These are phyloP conservation scores for Phoeniculus purpureus DNA, from an alignment of 2,797 vertebrate species.

Conservation along the genomic window DNA sequence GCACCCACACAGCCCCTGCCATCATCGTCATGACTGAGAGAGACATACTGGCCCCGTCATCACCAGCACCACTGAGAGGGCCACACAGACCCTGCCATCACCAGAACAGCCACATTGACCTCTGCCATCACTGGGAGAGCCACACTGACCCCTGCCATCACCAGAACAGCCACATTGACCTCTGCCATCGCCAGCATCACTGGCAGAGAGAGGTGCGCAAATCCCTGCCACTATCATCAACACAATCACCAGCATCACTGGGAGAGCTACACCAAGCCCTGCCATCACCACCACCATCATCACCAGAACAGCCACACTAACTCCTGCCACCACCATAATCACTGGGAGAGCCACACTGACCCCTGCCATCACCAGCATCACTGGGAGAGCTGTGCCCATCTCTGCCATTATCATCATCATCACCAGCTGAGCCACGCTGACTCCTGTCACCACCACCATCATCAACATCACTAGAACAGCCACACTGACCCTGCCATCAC, in stretches of 20 bases:
- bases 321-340: rapidly evolving
- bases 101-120: not conserved
- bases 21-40: not conserved
- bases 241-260: too few relatives aligned
- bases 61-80: too few relatives aligned
- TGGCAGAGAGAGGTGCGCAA: not conserved
- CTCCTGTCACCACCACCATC: too few relatives aligned
- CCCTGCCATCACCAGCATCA: too few relatives aligned
- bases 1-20: not conserved
- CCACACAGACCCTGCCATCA: not conserved
- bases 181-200: not conserved
- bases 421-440: not conserved
- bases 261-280: not conserved
- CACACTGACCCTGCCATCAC: not conserved
- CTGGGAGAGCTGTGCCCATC: too few relatives aligned
- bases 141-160: rapidly evolving
- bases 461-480: not conserved
- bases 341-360: not conserved
- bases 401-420: not conserved
- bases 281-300: not conserved
- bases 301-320: not conserved
- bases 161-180: too few relatives aligned
- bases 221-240: too few relatives aligned
- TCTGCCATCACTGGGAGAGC: not conserved
- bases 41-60: too few relatives aligned